Evolutionary conservation across 2,888 invertebrate genomes (phyloP).

Genomic region (Hydropsyche betteni): DNA sequence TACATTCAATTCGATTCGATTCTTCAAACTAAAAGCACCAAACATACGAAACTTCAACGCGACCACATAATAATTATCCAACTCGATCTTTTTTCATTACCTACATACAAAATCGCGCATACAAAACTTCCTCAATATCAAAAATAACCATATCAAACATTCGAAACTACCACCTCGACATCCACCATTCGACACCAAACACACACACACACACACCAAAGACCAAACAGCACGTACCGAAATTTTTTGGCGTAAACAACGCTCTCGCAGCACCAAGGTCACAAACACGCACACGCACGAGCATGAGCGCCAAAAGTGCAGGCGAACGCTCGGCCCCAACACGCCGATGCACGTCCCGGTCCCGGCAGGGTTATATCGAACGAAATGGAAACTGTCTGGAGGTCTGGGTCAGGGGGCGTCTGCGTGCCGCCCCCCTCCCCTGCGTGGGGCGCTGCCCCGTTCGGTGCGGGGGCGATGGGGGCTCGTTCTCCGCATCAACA

Average conservation of each 20-base stretch:
- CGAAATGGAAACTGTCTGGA: slow-evolving; percentile 32
- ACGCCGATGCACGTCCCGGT: not conserved
- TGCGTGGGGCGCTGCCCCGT: not conserved
- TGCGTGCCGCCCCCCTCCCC: not conserved
- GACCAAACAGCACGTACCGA: too few relatives aligned
- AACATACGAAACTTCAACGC: too few relatives aligned
- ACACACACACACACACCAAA: too few relatives aligned
- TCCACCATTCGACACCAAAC: too few relatives aligned
- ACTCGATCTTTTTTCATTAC: too few relatives aligned
- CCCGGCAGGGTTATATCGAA: slow-evolving; percentile 4
- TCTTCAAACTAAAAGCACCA: too few relatives aligned
- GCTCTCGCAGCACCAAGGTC: not conserved
- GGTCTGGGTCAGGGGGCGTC: slow-evolving; percentile 27
- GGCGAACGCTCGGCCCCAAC: not conserved
- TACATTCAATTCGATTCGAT: too few relatives aligned
- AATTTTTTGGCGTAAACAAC: not conserved
- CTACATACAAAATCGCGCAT: too few relatives aligned
- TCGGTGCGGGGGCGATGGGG: slow-evolving; percentile 1
- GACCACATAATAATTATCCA: too few relatives aligned
- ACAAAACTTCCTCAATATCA: too few relatives aligned
- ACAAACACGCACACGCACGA: not conserved
- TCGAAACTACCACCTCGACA: too few relatives aligned
- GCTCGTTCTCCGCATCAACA: slow-evolving; percentile 21
- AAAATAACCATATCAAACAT: too few relatives aligned
- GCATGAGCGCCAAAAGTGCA: slow-evolving; percentile 8